Base-by-base conservation (phyloP, 2,888 invertebrate genomes). In the Mythimna vitellina region DNA sequence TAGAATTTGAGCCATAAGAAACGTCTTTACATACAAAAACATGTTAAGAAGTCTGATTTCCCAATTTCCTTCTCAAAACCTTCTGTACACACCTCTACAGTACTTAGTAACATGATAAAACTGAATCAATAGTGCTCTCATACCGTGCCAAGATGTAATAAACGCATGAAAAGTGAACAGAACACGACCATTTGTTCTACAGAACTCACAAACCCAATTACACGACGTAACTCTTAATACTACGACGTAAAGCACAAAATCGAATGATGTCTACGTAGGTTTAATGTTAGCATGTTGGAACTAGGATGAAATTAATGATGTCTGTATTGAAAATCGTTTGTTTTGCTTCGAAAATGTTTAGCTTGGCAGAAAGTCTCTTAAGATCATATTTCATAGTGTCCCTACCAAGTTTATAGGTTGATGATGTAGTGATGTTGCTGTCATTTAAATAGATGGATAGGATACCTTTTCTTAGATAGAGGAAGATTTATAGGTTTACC, bases 61-160 rank as follows among this genome's bases (percentile, higher is more conserved):
- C 10, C 0, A 8, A 57, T 20, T 49, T 38, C 8, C 20, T 6
- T 65, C 25, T 20, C 0, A 51, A 32, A 9, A 4, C 64, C 17
- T n/a, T 73, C 70, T 90, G 85, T 62, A 86, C 78, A 80, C 86
- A 84, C 84, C 91, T 86, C 88, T 83, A 90, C 65, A 86, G 81
- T 89, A 89, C 90, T 92, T 89, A 91, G 90, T 86, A 90, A 87
- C 89, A 89, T 86, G 90, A 93, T 94, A 93, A 91, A 93, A 88
- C 84, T 64, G 88, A 92, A 93, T 92, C 93, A 93, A 94, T 93
- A 92, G 89, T 90, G 86, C 90, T 92, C 91, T 92, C 89, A 89
- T 92, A 92, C 90, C 93, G 93, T 94, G 94, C 92, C 92, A 93
- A 92, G 91, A 89, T 88, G 91, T 92, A 94, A 94, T 94, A 94